Evolutionary conservation across 1,140 invertebrate genomes (phyloP).

Genomic region (Magallana angulata): DNA sequence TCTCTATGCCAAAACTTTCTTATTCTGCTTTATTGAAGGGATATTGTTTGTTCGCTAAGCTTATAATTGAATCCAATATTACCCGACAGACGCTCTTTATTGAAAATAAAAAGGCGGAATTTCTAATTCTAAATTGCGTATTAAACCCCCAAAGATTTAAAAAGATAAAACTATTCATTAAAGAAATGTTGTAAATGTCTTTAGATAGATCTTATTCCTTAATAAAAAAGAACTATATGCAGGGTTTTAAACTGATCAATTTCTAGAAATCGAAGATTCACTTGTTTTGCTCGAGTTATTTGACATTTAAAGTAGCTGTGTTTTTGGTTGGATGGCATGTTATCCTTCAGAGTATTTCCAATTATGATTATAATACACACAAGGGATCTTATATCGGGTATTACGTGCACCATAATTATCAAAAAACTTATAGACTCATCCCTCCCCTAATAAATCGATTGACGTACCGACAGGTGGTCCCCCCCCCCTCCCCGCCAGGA

Average conservation of each 20-base stretch:
- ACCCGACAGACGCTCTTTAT: not conserved
- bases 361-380: not conserved
- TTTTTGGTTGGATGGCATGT: not conserved
- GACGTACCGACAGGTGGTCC: not conserved
- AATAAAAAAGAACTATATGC: not conserved
- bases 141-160: not conserved
- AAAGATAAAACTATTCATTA: not conserved
- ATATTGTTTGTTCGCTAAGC: not conserved
- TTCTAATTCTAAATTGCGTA: not conserved
- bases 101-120: not conserved
- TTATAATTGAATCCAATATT: slow-evolving; percentile 12
- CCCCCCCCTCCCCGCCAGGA: too few species aligned
- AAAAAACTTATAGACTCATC: not conserved
- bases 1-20: not conserved
- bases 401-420: not conserved
- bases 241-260: not conserved
- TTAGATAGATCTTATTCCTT: not conserved
- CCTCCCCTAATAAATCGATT: not conserved
- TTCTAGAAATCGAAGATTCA: not conserved
- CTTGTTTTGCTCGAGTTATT: not conserved
- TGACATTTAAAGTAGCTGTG: not conserved
- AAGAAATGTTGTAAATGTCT: not conserved
- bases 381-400: not conserved
- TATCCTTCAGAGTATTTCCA: not conserved
- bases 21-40: not conserved